Evolutionary conservation across 1,140 invertebrate species (phyloP).

Genomic region (Drosophila varians): DNA sequence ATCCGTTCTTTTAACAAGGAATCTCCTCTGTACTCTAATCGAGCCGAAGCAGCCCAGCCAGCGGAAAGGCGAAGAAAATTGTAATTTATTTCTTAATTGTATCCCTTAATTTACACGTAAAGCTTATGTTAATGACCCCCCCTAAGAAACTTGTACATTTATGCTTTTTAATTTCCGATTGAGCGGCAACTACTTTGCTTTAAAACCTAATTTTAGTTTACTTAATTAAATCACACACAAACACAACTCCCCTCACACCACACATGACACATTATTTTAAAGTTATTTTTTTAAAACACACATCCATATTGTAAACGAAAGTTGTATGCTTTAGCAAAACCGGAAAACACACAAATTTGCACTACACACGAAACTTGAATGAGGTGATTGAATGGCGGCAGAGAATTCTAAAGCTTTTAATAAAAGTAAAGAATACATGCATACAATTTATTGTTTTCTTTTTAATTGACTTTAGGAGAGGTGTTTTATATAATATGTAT

Average conservation of each 20-base stretch:
- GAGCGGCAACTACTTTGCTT: constrained; percentile 56
- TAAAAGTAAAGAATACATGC: constrained; percentile 68
- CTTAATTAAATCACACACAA: constrained; percentile 46
- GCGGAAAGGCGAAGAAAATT: constrained; percentile 33
- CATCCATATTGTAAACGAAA: constrained; percentile 62
- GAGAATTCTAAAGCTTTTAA: constrained; percentile 67
- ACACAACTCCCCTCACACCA: constrained; percentile 22
- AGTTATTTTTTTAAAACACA: constrained; percentile 69
- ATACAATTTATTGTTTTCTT: not conserved
- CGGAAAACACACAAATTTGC: constrained; percentile 43
- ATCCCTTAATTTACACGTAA: constrained; percentile 40
- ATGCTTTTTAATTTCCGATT: constrained; percentile 38
- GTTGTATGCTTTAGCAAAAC: constrained; percentile 41
- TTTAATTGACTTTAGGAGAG: not conserved
- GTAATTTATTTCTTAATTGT: constrained; percentile 59
- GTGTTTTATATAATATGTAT: too few species aligned
- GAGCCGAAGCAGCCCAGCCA: constrained; percentile 28
- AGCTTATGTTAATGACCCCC: constrained; percentile 40
- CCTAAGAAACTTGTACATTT: constrained; percentile 65
- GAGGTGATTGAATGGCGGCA: constrained; percentile 42
- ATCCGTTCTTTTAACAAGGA: constrained; percentile 38
- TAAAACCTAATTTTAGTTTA: constrained; percentile 62
- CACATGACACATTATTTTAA: constrained; percentile 70
- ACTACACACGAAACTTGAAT: constrained; percentile 57
- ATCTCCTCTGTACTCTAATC: constrained; percentile 46